phyloP scores from a whole-genome alignment of 2,113 vertebrate species.

The Xiphophorus maculatus region DNA sequence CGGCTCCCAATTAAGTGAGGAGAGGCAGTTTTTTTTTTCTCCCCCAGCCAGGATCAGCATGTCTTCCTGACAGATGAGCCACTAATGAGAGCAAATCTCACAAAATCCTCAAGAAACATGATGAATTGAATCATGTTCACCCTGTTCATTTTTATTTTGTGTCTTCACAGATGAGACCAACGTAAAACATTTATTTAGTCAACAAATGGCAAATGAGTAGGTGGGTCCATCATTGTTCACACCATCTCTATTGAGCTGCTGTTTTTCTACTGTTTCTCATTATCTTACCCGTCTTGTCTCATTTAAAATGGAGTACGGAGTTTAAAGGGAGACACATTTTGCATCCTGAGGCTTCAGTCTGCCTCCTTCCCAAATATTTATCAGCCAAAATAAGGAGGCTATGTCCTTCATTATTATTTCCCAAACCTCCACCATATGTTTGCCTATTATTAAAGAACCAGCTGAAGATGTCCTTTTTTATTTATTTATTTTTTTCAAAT shows the following conservation, averaged over 20 bases:
- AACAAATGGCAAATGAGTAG: slow-evolving; percentile 72
- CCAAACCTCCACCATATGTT: slow-evolving; percentile 81
- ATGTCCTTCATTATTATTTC: slow-evolving; percentile 79
- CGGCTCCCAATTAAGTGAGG: slow-evolving; percentile 78
- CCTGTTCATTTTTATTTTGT: slow-evolving; percentile 66
- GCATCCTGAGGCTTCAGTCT: slow-evolving; percentile 80
- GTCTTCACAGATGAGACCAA: slow-evolving; percentile 65
- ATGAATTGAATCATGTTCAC: slow-evolving; percentile 76
- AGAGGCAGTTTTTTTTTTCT: slow-evolving; percentile 42
- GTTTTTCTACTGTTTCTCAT: slow-evolving; percentile 11
- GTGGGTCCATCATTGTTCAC: slow-evolving; percentile 58
- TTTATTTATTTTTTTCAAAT: slow-evolving; percentile 74
- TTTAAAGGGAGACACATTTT: slow-evolving; percentile 76
- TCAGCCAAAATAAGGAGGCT: slow-evolving; percentile 78
- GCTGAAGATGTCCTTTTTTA: slow-evolving; percentile 75
- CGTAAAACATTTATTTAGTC: slow-evolving; percentile 69
- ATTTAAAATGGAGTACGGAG: slow-evolving; percentile 35
- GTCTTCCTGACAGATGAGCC: slow-evolving; percentile 78
- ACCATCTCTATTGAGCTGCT: slow-evolving; percentile 23
- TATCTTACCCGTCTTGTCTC: slow-evolving; percentile 33
- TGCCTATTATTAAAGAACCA: slow-evolving; percentile 78
- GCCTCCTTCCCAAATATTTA: slow-evolving; percentile 76
- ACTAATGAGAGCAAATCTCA: slow-evolving; percentile 76
- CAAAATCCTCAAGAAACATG: slow-evolving; percentile 77
- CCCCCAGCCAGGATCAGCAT: slow-evolving; percentile 70